Evolutionary conservation across 2,113 vertebrate genomes (phyloP).

Genomic region (Glareola pratincola): DNA sequence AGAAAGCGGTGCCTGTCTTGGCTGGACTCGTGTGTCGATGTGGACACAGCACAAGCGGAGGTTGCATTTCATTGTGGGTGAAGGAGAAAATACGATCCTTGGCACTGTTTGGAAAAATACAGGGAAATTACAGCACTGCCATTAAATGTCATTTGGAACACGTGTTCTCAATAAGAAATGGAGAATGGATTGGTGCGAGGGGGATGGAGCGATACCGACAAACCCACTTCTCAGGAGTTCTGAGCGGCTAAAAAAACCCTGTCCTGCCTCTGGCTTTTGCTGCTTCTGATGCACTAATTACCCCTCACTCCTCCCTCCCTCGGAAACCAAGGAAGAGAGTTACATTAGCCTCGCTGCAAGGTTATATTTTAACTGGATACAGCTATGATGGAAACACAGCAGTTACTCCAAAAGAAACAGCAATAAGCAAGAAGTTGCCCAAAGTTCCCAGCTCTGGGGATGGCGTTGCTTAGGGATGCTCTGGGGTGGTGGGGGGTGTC

Average conservation of each 20-base stretch:
- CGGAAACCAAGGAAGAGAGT: not conserved
- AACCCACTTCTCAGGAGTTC: not conserved
- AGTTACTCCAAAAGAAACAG: not conserved
- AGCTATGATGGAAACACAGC: not conserved
- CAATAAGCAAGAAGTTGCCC: not conserved
- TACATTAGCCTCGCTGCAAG: not conserved
- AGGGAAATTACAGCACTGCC: not conserved
- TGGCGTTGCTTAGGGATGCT: not conserved
- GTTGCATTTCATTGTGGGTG: not conserved
- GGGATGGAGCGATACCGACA: not conserved
- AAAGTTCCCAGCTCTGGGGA: not conserved
- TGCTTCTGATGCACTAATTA: not conserved
- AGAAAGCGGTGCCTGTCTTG: not conserved
- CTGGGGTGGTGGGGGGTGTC: not conserved
- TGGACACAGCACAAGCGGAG: not conserved
- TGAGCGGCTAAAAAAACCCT: accelerated
- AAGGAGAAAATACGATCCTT: not conserved
- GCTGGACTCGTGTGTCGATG: not conserved
- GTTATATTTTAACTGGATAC: not conserved
- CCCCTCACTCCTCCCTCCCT: not conserved
- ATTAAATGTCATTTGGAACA: not conserved
- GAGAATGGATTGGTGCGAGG: not conserved
- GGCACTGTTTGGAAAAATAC: not conserved
- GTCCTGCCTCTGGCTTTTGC: not conserved
- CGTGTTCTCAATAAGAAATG: not conserved